These are phyloP conservation scores for Himalopsyche tibetana DNA, from an alignment of 2,888 invertebrate species.

Conservation along the genomic window DNA sequence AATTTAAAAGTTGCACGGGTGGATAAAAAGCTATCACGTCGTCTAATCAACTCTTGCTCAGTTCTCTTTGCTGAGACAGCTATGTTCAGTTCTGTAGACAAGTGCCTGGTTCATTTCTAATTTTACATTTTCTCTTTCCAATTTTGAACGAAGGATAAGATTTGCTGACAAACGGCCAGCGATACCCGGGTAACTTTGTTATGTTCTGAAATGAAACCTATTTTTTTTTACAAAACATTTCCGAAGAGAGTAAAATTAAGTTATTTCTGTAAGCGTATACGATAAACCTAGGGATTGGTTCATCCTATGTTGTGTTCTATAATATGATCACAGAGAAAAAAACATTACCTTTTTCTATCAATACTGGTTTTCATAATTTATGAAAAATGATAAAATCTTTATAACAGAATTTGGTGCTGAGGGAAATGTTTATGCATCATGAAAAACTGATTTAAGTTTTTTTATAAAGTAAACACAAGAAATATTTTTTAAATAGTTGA, in stretches of 20 bases:
- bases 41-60: conserved; percentile 37
- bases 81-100: conserved; percentile 1
- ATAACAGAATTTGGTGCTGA: too few relatives aligned
- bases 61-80: conserved; percentile 36
- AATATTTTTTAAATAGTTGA: too few relatives aligned
- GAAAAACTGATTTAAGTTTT: too few relatives aligned
- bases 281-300: neutral
- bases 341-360: too few relatives aligned
- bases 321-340: too few relatives aligned
- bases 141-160: conserved; percentile 44
- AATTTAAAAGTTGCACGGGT: conserved; percentile 3
- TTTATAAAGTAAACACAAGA: too few relatives aligned
- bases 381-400: too few relatives aligned
- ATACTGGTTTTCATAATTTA: too few relatives aligned
- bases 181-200: conserved; percentile 24
- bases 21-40: conserved; percentile 4
- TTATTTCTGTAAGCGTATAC: neutral
- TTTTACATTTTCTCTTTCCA: conserved; percentile 43
- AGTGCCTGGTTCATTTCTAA: conserved; percentile 44
- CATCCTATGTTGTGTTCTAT: too few relatives aligned
- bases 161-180: conserved; percentile 54
- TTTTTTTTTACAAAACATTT: neutral
- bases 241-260: neutral
- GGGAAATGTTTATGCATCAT: too few relatives aligned
- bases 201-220: conserved; percentile 23